Evolutionary conservation across 2,888 invertebrate species (phyloP), one percentile per base, ranked within the genome.

Genomic region (Geotrupes spiniger): DNA sequence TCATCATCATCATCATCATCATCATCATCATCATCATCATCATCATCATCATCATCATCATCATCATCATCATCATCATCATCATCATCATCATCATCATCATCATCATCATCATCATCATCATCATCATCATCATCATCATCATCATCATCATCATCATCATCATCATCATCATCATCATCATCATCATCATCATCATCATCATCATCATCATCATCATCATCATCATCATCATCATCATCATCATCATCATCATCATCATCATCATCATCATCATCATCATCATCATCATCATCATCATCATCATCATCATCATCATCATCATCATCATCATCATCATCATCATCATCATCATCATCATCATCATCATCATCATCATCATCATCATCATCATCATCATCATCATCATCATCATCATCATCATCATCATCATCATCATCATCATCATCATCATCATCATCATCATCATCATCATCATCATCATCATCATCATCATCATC

Each of bases 181-280:
- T 27, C 27, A 27, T 9, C 27, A 27, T 27, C 27, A 27, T 9
- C 27, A 27, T 27, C 27, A 27, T 9, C 27, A 27, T 27, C 27
- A 27, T 9, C 27, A 27, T 27, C 27, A 27, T 9, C 27, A 27
- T 27, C 27, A 27, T 27, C 27, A 27, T 27, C 27, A 27, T 27
- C 27, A 27, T 27, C 27, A 27, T 27, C 27, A 27, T 27, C 27
- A 27, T 27, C 27, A 27, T 27, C 27, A 27, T 27, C 27, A 27
- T 27, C 27, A 27, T 27, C 27, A 27, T 27, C 27, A 27, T 27
- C 27, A 27, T 27, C 27, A 27, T 27, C 27, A 27, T 27, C 27
- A 27, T 27, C 27, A n/a, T n/a, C n/a, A n/a, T n/a, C n/a, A n/a
- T n/a, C n/a, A n/a, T n/a, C n/a, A n/a, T n/a, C n/a, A n/a, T n/a